Conservation (phyloP, 2,888 invertebrate species). For the Papilio elwesi region DNA sequence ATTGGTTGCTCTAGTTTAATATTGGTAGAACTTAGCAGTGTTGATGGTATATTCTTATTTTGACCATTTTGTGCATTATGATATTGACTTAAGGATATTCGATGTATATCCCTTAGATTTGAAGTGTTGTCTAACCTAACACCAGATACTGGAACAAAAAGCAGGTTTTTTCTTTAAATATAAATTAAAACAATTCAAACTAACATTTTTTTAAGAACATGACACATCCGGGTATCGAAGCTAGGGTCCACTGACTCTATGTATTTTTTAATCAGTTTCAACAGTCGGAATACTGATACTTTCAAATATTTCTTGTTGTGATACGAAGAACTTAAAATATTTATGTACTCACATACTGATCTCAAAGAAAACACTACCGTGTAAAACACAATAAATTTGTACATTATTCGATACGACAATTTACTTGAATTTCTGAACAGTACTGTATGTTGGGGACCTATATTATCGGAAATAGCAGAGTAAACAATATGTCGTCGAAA, state of each 20-base stretch:
- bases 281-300: no score
- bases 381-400: conserved; percentile 28
- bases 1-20: not conserved
- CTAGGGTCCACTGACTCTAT: no score
- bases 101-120: not conserved
- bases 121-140: not conserved
- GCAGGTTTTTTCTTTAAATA: not conserved
- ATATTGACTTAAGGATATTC: not conserved
- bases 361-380: conserved; percentile 25
- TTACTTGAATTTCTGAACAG: conserved; percentile 9
- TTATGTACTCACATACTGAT: conserved; percentile 28
- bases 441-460: conserved; percentile 25
- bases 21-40: not conserved
- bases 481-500: conserved; percentile 20
- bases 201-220: not conserved
- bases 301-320: no score
- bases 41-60: not conserved
- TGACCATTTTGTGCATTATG: conserved; percentile 1
- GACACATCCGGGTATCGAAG: no score
- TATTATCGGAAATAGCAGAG: conserved; percentile 14
- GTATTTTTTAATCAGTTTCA: not conserved
- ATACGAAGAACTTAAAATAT: not conserved
- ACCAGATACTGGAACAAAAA: conserved; percentile 26
- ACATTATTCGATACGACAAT: conserved; percentile 31
- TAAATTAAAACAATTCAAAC: not conserved